Percentiles rank a stretch among this genome's conserved stretches.
Evolutionary conservation across 2,113 vertebrate species (phyloP).

Genomic region (Platysteira castanea): DNA sequence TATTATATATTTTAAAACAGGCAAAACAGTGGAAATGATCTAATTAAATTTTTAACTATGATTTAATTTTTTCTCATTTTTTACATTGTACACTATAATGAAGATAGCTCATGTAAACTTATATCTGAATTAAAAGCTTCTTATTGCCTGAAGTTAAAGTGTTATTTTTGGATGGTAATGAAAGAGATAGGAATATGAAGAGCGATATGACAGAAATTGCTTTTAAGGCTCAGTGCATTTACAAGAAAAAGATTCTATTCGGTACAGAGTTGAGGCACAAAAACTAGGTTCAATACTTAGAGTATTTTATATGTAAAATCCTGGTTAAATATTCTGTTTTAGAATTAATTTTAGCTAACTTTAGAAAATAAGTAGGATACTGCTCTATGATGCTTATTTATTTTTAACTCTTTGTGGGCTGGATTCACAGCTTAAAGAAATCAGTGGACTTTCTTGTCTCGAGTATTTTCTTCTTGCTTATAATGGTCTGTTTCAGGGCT

Average conservation of each 20-base stretch:
- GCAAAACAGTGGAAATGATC: slow-evolving; percentile 54
- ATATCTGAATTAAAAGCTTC: slow-evolving; percentile 61
- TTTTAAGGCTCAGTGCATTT: slow-evolving; percentile 37
- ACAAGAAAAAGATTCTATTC: slow-evolving; percentile 4
- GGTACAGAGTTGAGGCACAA: background rate
- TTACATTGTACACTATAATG: slow-evolving; percentile 50
- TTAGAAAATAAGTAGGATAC: background rate
- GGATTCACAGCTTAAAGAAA: background rate
- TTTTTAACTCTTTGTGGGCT: background rate
- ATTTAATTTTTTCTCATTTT: background rate
- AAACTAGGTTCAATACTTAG: background rate
- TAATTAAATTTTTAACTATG: slow-evolving; percentile 67
- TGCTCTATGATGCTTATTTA: background rate
- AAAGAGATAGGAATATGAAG: slow-evolving; percentile 35
- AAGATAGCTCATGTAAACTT: slow-evolving; percentile 48
- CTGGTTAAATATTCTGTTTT: background rate
- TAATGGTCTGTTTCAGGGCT: background rate
- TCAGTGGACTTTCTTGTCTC: background rate
- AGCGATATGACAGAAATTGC: slow-evolving; percentile 22
- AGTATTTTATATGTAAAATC: slow-evolving; percentile 6
- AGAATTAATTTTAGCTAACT: background rate
- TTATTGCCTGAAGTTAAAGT: slow-evolving; percentile 47
- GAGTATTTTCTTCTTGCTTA: background rate
- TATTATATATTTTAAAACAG: slow-evolving; percentile 65
- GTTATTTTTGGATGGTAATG: slow-evolving; percentile 31